These are phyloP conservation scores for Elanus axillaris DNA, from an alignment of 2,113 vertebrate genomes.

Conservation along the genomic window DNA sequence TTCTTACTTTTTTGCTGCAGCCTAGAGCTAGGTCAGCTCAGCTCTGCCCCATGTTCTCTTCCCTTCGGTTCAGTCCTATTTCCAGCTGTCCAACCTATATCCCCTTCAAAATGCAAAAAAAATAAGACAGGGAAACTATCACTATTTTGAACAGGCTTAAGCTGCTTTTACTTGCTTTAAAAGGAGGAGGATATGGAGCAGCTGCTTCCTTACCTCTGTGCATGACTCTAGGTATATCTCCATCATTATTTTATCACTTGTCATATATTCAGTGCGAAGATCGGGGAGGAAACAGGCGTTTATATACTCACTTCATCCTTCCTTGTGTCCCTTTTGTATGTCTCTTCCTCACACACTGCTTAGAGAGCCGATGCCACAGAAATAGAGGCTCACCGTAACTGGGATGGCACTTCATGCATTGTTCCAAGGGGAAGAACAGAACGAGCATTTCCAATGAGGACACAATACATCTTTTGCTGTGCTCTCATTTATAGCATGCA, in stretches of 20 bases:
- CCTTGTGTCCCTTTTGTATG: background rate
- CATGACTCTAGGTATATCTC: background rate
- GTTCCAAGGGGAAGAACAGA: background rate
- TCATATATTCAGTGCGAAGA: background rate
- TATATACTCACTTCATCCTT: background rate
- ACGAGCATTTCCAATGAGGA: background rate
- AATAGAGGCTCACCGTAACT: background rate
- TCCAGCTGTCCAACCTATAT: background rate
- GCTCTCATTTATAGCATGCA: background rate
- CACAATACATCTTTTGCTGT: background rate
- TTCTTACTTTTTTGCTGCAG: background rate
- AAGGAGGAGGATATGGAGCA: accelerated
- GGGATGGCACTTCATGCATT: background rate
- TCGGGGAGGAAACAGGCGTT: background rate
- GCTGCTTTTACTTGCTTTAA: background rate
- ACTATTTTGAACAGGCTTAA: background rate
- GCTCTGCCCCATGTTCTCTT: background rate
- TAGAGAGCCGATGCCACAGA: background rate
- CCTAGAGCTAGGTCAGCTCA: background rate
- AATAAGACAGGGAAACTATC: background rate
- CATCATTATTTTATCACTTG: background rate
- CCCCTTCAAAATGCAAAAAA: background rate
- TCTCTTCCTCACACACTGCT: background rate
- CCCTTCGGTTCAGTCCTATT: background rate
- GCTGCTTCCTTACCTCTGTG: background rate